Base-by-base conservation (phyloP, 2,113 vertebrate species). In the Mobula birostris region DNA sequence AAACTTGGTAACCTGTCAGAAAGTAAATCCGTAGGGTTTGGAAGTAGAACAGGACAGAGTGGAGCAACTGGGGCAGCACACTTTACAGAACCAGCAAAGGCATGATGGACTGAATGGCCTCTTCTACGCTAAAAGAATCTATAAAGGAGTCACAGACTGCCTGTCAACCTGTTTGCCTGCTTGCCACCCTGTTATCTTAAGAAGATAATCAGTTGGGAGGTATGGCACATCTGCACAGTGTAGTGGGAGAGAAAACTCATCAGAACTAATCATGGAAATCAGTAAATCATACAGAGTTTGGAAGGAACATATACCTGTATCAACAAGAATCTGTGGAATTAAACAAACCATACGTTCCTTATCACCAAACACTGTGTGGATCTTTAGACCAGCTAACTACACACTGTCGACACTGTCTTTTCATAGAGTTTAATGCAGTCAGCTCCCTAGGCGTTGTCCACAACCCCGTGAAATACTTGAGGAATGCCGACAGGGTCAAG, bases 401-500 rank as follows among this genome's bases (percentile, higher is more conserved):
- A 7, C 63, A n/a, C 1, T 68, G 85, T 17, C 61, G 29, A 7
- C 63, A n/a, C 5, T 68, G 85, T 17, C 61, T 66, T 90, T 90
- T 17, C 77, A 79, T n/a, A 3, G 77, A 36, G n/a, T 14, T 66
- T n/a, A 15, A 1, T 7, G 85, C 14, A 88, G 85, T 27, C 58
- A 88, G 85, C 32, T 68, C 15, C 85, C 85, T 66, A 63, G 83
- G 29, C 32, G 7, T 15, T n/a, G 63, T n/a, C 85, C 61, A 90
- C 61, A 90, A 66, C 29, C n/a, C 27, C 29, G 6, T 68, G 29
- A 90, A 68, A 32, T 19, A 66, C 61, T n/a, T 8, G 15, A 5
- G 85, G 61, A 90, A 90, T 90, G 85, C 5, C 21, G 80, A 61
- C 29, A 66, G n/a, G 85, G 85, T 90, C n/a, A 68, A 66, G 85